Base-by-base conservation (phyloP, 2,888 invertebrate species). In the Dioctria rufipes region DNA sequence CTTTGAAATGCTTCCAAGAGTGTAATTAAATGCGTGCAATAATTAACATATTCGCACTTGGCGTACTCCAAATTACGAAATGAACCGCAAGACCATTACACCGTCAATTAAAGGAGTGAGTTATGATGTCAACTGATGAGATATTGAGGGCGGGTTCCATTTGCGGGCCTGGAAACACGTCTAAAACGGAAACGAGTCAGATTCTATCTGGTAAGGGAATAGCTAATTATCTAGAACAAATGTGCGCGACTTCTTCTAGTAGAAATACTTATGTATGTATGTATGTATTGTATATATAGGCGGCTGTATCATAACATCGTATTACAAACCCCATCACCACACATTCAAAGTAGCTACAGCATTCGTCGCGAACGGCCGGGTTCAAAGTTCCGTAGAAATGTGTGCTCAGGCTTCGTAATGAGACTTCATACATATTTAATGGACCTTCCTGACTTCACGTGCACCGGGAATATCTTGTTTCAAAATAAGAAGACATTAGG, bases 401-500 rank as follows among this genome's bases (percentile, higher is more conserved):
- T 78, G 78, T 78, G 67, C 80, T 67, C 67, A 77, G 77, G 80
- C 77, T 66, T 67, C 80, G 80, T 80, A 80, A 80, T 80, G 80
- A 80, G 80, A 46, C 66, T 77, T 80, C 80, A 66, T 77, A 77
- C 77, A 80, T 67, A 80, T 77, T 80, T 80, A 80, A 80, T 77
- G 67, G 66, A 80, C 66, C 77, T 58, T 67, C 66, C 77, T 80
- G 49, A 54, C 43, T 71, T 80, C 71, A 80, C 71, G 80, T 61
- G 71, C 63, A 66, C 49, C 69, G 49, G 9, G 58, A 71, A 71
- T 60, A 63, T 58, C 73, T 73, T 58, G 61, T 40, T 46, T 11
- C 61, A 60, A 80, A 80, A 80, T 80, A 73, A 71, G 25, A 25
- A 25, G 43, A 80, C 80, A 63, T 65, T 73, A 5, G 71, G 80